phyloP scores from a whole-genome alignment of 2,888 invertebrate genomes.

The Brachyptera putata region DNA sequence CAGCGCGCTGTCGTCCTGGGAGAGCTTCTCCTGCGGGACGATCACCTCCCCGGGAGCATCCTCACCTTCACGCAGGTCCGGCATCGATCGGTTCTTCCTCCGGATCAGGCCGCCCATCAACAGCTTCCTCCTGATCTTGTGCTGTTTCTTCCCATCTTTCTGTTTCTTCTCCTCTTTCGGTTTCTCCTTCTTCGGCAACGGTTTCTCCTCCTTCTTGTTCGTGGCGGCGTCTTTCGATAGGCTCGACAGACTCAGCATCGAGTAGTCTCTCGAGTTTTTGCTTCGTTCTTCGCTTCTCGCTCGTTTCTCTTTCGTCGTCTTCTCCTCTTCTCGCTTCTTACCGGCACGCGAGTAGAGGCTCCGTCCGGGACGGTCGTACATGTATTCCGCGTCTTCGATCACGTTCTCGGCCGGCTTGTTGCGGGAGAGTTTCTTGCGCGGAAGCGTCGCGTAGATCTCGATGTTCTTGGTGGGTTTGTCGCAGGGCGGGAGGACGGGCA shows the following conservation, averaged over 20 bases:
- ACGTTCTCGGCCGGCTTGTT: slow-evolving; percentile 18
- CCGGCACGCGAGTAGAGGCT: slow-evolving; percentile 11
- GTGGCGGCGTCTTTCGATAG: slow-evolving; percentile 46
- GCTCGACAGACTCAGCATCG: slow-evolving; percentile 37
- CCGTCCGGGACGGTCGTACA: slow-evolving; percentile 59
- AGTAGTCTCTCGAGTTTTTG: slow-evolving; percentile 66
- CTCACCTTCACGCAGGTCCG: slow-evolving; percentile 80
- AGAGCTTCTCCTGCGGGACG: slow-evolving; percentile 1
- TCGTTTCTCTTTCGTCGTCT: slow-evolving; percentile 69
- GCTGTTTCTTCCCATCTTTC: slow-evolving; percentile 75
- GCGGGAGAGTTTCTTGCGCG: slow-evolving; percentile 69
- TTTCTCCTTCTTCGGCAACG: slow-evolving; percentile 39
- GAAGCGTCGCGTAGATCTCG: slow-evolving; percentile 87
- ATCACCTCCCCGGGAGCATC: slow-evolving; percentile 33
- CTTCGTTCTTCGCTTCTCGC: slow-evolving; percentile 83
- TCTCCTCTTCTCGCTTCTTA: slow-evolving; percentile 60
- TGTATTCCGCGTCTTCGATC: slow-evolving; percentile 68
- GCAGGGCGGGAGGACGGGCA: slow-evolving; percentile 35
- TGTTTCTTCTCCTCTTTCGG: slow-evolving; percentile 49
- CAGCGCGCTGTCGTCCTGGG: slow-evolving; percentile 65
- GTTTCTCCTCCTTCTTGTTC: slow-evolving; percentile 5
- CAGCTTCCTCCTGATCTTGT: slow-evolving; percentile 81
- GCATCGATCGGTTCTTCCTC: slow-evolving; percentile 87
- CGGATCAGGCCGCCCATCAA: slow-evolving; percentile 86
- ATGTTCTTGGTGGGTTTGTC: slow-evolving; percentile 51